Evolutionary conservation across 2,797 vertebrate genomes (phyloP).

Genomic region (Spinus pinus): DNA sequence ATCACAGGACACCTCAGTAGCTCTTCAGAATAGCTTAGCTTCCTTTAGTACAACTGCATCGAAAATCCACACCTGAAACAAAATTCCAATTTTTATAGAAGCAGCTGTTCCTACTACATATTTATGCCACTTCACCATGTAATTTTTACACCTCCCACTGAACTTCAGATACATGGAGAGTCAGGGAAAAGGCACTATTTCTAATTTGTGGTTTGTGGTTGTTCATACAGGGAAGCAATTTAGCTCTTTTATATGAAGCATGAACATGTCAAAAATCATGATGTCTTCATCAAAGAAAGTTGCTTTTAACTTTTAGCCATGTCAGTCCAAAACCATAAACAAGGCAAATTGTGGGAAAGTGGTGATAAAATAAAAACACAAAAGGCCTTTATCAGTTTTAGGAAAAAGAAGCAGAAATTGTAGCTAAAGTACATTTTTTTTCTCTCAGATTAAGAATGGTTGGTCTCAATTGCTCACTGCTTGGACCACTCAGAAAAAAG

Average conservation of each 20-base stretch:
- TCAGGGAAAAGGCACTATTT: not conserved
- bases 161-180: not conserved
- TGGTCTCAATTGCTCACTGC: not conserved
- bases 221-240: not conserved
- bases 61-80: not conserved
- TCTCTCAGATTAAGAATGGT: not conserved
- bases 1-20: not conserved
- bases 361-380: not conserved
- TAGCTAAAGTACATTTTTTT: not conserved
- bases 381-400: not conserved
- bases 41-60: not conserved
- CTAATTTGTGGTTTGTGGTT: not conserved
- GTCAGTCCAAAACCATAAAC: not conserved
- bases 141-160: not conserved
- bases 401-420: not conserved
- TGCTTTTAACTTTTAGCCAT: not conserved
- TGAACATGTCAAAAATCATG: not conserved
- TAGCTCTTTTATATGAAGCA: not conserved
- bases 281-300: not conserved
- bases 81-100: not conserved
- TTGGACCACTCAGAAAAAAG: not conserved
- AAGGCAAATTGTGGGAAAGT: not conserved
- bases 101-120: not conserved
- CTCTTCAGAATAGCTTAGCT: not conserved
- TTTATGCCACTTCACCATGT: not conserved